Conservation (phyloP, 2,888 invertebrate genomes). For the Ephialtes manifestator region DNA sequence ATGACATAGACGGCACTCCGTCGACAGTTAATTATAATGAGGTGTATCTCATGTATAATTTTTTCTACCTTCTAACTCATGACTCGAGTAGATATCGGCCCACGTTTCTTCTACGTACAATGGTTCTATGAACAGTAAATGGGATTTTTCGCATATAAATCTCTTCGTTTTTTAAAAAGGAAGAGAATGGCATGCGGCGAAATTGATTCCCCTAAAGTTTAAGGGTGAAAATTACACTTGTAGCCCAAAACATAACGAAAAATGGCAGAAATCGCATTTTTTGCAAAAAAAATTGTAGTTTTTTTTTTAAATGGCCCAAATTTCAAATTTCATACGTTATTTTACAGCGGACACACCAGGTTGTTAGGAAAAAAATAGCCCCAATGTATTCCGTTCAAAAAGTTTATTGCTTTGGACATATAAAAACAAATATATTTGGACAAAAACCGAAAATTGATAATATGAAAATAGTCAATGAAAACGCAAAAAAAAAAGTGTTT, state of each 20-base stretch:
- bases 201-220: too few species aligned
- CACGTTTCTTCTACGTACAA: too few species aligned
- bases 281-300: neutral
- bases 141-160: too few species aligned
- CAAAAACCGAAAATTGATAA: neutral
- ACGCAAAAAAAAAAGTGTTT: constrained; percentile 2
- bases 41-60: too few species aligned
- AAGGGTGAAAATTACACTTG: constrained; percentile 7
- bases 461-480: constrained; percentile 21
- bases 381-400: neutral
- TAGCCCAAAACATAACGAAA: neutral
- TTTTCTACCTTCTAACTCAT: too few species aligned
- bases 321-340: neutral
- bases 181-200: too few species aligned
- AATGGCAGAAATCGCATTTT: neutral
- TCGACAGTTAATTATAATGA: too few species aligned
- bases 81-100: too few species aligned
- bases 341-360: neutral
- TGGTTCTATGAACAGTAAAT: too few species aligned
- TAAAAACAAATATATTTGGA: neutral
- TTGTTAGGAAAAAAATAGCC: neutral
- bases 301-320: neutral
- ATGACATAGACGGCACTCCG: too few species aligned
- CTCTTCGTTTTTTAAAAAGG: too few species aligned
- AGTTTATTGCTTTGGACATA: neutral